These are phyloP conservation scores for Delia radicum DNA, from an alignment of 1,140 invertebrate genomes.

Conservation along the genomic window DNA sequence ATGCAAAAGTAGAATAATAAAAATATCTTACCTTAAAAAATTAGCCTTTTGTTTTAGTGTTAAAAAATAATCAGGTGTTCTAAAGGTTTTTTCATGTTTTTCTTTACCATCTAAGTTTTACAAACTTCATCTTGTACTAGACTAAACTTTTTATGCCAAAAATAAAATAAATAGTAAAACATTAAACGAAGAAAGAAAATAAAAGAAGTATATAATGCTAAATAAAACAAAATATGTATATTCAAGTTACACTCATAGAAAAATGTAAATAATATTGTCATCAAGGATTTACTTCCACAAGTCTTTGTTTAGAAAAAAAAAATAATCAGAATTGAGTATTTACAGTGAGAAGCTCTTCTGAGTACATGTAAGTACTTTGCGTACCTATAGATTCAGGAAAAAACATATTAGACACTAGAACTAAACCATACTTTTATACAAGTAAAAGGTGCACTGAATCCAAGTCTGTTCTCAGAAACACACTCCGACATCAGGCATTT, in stretches of 20 bases:
- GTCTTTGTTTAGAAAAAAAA: too few species aligned
- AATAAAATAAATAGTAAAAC: not conserved
- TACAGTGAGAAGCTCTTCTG: too few species aligned
- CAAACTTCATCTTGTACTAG: not conserved
- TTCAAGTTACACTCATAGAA: not conserved
- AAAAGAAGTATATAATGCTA: not conserved
- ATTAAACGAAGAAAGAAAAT: not conserved
- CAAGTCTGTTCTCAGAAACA: too few species aligned
- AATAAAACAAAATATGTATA: not conserved
- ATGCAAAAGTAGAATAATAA: not conserved
- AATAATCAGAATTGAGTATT: too few species aligned
- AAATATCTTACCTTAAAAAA: not conserved
- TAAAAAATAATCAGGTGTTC: constrained; percentile 7
- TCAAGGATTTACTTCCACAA: too few species aligned
- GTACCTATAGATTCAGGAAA: too few species aligned
- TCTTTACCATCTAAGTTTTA: not conserved
- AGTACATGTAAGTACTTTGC: too few species aligned
- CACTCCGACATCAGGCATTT: too few species aligned
- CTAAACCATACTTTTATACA: too few species aligned
- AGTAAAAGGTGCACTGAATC: too few species aligned
- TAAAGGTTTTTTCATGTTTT: not conserved
- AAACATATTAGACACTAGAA: too few species aligned
- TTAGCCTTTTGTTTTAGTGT: not conserved
- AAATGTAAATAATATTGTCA: too few species aligned
- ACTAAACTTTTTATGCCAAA: constrained; percentile 11